Evolutionary conservation across 2,113 vertebrate species (phyloP).

Genomic region (Sceloporus undulatus): DNA sequence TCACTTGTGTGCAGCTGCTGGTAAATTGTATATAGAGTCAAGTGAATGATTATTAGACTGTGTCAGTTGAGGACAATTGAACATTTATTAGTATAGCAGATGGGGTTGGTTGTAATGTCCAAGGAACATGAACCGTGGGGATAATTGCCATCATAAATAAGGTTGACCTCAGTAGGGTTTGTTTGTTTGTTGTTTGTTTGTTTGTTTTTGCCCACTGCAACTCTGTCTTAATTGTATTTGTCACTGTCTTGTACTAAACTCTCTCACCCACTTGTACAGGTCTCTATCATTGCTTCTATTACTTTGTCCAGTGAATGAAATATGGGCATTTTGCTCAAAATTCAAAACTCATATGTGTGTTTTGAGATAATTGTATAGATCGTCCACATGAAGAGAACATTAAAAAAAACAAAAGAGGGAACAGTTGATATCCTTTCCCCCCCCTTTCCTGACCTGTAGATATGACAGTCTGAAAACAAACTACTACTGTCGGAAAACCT

Average conservation of each 20-base stretch:
- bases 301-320: neutral
- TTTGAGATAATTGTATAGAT: neutral
- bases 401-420: neutral
- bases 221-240: neutral
- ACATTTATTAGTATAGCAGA: neutral
- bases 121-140: neutral
- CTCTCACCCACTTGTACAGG: neutral
- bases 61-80: neutral
- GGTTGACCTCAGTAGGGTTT: neutral
- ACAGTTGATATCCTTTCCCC: too few species aligned
- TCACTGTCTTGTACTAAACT: neutral
- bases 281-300: neutral
- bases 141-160: slow-evolving; percentile 21
- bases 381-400: neutral
- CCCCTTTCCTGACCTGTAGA: neutral
- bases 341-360: neutral
- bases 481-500: neutral
- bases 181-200: neutral
- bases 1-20: accelerated
- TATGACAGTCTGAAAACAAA: neutral
- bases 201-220: neutral
- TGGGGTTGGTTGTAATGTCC: neutral
- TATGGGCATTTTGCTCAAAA: neutral
- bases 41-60: neutral
- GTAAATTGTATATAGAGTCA: neutral